Evolutionary conservation across 2,113 vertebrate genomes (phyloP), one percentile per base, ranked within the genome.

Genomic region (Megaleporinus macrocephalus): DNA sequence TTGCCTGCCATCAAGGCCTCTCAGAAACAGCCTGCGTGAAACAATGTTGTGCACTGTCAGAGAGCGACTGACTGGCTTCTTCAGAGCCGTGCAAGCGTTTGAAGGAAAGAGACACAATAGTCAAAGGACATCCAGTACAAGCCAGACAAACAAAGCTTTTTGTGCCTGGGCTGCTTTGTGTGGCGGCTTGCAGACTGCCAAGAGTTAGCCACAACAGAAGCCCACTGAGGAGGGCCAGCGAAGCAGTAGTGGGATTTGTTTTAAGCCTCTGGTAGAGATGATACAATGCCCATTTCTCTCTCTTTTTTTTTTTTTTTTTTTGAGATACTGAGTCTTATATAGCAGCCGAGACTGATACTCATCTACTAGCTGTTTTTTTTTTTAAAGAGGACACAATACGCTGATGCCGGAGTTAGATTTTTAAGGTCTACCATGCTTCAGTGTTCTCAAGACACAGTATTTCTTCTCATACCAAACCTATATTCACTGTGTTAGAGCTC

Each of bases 61-160:
- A 47, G 49, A 47, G 14, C 53, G 13, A 1, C 74, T 63, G 13
- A 1, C 74, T 63, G 44, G 14, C 69, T 57, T 79, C 76, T 51
- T 66, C n/a, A 36, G 72, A 66, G 44, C 29, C 65, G 71, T n/a
- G 13, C 4, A 16, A 76, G 68, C 47, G 63, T 69, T 82, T 69
- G 73, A 62, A 33, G 29, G 33, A 70, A 82, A 61, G 16, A 65
- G 41, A 77, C 73, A 27, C 66, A 75, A 30, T 12, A 59, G 61
- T 73, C 49, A 68, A 73, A 74, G 49, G 26, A 59, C n/a, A 10
- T 44, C n/a, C 22, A 5, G 51, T 57, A 53, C 51, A 59, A 44
- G 68, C 33, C 47, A 57, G 49, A 69, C 65, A 79, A 70, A 70
- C 49, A 26, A 9, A 69, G n/a, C 76, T 18, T 74, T n/a, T 70